Evolutionary conservation across 2,113 vertebrate genomes (phyloP), one percentile per base, ranked within the genome.

Genomic region (Morone saxatilis): DNA sequence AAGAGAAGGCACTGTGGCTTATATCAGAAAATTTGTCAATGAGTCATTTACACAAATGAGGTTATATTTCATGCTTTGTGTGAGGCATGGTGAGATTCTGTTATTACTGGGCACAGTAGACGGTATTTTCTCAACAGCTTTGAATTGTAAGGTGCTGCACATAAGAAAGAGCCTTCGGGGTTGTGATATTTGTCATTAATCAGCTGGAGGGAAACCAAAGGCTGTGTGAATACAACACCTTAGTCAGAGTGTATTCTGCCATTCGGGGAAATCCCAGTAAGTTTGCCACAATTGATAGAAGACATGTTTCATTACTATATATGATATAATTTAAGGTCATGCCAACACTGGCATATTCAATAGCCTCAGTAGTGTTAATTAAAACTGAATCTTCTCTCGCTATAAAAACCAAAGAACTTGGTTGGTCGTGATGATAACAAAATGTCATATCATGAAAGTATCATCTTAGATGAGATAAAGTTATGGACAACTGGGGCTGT

Each of bases 1-100:
- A 61, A 75, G 60, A 25, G 45, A 61, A 61, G 25, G 11, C 59
- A 17, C 7, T 7, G 8, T 17, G 2, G 47, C 19, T 31, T 11
- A 51, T 51, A 63, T 53, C 20, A 76, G 5, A 51, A 31, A 22
- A 9, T 20, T 14, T 31, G 7, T 38, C 43, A 43, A 0, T 80
- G 77, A 80, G 5, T 85, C 83, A 85, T 13, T 71, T 31, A 63
- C 13, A 41, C 9, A 43, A 48, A 62, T 53, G 22, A 80, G 77
- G 65, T 53, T 71, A 31, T 31, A 68, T 43, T 60, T 61, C 36
- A 60, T 25, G 5, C 14, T 50, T 20, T 17, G 9, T 17, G 1
- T 85, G 67, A 65, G 0, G 41, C 73, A 77, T 4, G 56, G 48
- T 57, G 74, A 86, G 56, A 78, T 22, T 51, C 48, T 73, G 41